Percentiles rank a stretch among this genome's conserved stretches.
These are phyloP conservation scores for Limosa lapponica DNA, from an alignment of 2,797 vertebrate genomes.

Conservation along the genomic window DNA sequence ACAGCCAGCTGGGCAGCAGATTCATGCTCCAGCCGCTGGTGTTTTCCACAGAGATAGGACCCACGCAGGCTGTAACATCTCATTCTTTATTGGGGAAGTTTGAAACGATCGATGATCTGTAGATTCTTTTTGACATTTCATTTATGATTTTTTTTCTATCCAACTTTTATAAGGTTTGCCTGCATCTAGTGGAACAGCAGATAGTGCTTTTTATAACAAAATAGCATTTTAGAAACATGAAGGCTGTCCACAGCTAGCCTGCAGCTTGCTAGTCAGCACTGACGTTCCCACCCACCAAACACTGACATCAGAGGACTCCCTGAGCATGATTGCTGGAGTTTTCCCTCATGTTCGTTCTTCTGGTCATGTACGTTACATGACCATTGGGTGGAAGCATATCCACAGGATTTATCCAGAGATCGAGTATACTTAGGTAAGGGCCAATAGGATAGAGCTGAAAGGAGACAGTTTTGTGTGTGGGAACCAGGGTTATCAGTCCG, in stretches of 20 bases:
- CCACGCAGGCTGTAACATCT: neutral
- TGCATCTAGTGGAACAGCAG: neutral
- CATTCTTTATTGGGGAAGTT: slow-evolving; percentile 1
- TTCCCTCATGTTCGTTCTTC: slow-evolving; percentile 73
- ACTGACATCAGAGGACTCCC: slow-evolving; percentile 63
- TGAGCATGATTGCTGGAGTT: slow-evolving; percentile 68
- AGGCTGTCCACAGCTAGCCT: neutral
- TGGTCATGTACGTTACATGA: slow-evolving; percentile 63
- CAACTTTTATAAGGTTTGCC: neutral
- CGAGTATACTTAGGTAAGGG: neutral
- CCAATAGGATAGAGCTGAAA: neutral
- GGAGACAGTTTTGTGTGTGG: neutral
- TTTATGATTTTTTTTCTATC: neutral
- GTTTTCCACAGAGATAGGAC: slow-evolving; percentile 29
- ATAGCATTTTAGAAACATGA: neutral
- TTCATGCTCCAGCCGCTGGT: neutral
- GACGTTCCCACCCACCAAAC: slow-evolving; percentile 42
- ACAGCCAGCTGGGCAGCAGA: neutral
- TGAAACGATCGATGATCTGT: neutral
- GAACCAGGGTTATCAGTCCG: neutral
- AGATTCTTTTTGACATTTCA: neutral
- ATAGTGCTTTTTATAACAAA: neutral
- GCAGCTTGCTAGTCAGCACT: neutral
- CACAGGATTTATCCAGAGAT: slow-evolving; percentile 60
- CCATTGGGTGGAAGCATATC: slow-evolving; percentile 79